Conservation (phyloP, 2,113 vertebrate species). For the Ornithorhynchus anatinus region DNA sequence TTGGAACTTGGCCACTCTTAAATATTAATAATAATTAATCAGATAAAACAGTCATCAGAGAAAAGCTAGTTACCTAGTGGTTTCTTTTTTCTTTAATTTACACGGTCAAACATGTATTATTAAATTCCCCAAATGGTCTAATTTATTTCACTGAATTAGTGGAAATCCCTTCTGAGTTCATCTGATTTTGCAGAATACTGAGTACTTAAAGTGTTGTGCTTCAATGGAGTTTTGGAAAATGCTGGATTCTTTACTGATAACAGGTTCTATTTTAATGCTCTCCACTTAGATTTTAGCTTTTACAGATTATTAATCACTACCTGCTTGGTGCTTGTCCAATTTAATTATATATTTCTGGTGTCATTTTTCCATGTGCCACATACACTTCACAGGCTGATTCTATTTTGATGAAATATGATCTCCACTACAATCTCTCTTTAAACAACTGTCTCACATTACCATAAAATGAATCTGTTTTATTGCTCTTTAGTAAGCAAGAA, state of each 20-base stretch:
- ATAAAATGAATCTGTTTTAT: neutral
- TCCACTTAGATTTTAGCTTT: neutral
- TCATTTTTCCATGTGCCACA: neutral
- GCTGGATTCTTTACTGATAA: neutral
- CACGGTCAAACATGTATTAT: too few relatives aligned
- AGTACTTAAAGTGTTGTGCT: too few relatives aligned
- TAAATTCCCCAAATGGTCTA: too few relatives aligned
- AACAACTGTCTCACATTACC: neutral
- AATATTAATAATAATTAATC: too few relatives aligned
- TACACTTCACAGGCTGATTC: accelerated
- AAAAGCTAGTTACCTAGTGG: too few relatives aligned
- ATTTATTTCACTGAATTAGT: too few relatives aligned
- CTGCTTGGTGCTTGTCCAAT: neutral
- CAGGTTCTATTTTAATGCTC: neutral
- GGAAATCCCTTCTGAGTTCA: too few relatives aligned
- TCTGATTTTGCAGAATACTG: too few relatives aligned
- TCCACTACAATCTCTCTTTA: neutral
- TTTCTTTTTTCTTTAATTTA: too few relatives aligned
- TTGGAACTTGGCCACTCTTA: too few relatives aligned
- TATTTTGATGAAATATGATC: neutral
- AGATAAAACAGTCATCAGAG: too few relatives aligned
- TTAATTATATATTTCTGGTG: neutral
- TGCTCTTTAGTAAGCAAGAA: neutral
- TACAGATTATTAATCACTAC: neutral
- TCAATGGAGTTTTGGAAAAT: too few relatives aligned